Evolutionary conservation across 2,888 invertebrate species (phyloP), one percentile per base, ranked within the genome.

Genomic region (Drepana falcataria): DNA sequence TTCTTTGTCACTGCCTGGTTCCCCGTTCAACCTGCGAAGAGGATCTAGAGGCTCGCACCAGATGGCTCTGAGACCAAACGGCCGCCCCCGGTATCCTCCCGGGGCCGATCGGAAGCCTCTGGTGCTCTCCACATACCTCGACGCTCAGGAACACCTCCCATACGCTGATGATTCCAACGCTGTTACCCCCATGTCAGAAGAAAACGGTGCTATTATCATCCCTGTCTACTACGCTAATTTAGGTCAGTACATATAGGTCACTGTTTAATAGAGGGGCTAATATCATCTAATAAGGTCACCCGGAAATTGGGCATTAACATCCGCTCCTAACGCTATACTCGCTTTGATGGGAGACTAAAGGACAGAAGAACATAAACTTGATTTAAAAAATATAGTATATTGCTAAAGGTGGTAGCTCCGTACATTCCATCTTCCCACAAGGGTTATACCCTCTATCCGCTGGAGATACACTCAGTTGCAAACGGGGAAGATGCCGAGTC

Each of bases 141-240:
- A 97, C 85, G 97, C 96, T 68, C 96, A 96, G 87, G 97, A 97
- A 92, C 97, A 98, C 87, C 93, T 99, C 79, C 98, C 98, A 57
- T 99, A 97, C 83, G 98, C 98, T 56, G 99, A 99, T 85, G 99
- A 98, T 91, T 98, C 98, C 63, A 97, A 97, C 79, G 98, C 98
- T 65, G 98, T 98, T 58, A 99, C 98, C 60, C 99, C 99, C 55
- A 97, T 98, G 96, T 98, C 98, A 64, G 98, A 98, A 91, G 98
- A 98, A 90, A 98, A 97, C 87, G 97, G 97, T 79, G 97, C 97
- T 81, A 97, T 98, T 87, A 96, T 98, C 76, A 96, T 97, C 75
- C 97, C 97, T 58, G 95, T 96, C 81, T 97, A 97, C 91, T 96
- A 96, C 83, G 94, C 96, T 74, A 96, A 95, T 90, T 92, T 96